Percentiles rank a stretch among this genome's conserved stretches.
Evolutionary conservation across 2,888 invertebrate genomes (phyloP).

Genomic region (Trichogramma evanescens): DNA sequence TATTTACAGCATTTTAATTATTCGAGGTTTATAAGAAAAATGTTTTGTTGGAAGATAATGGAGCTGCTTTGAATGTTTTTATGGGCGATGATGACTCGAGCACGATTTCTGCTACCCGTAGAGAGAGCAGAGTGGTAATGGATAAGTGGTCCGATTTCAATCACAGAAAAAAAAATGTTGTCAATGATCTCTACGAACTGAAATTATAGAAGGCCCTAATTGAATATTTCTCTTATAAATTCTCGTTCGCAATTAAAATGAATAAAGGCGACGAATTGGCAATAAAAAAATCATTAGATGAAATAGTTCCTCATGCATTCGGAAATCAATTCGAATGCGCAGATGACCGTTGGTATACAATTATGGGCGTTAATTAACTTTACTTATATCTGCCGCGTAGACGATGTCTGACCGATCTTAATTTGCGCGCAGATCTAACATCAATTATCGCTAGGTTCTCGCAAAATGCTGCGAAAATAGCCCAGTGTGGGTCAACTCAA

Average conservation of each 20-base stretch:
- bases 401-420: not conserved
- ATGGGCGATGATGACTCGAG: constrained; percentile 2
- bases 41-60: too few relatives aligned
- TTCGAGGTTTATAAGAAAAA: too few relatives aligned
- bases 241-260: constrained; percentile 3
- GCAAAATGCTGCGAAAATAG: too few relatives aligned
- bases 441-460: too few relatives aligned
- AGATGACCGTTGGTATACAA: not conserved
- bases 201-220: not conserved
- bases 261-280: constrained; percentile 1
- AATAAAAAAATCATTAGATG: constrained; percentile 11
- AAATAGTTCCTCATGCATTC: constrained; percentile 12
- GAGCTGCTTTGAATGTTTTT: not conserved
- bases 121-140: constrained; percentile 10
- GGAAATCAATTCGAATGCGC: constrained; percentile 9
- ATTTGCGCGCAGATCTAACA: not conserved
- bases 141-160: constrained; percentile 21
- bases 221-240: constrained; percentile 13
- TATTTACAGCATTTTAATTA: too few relatives aligned
- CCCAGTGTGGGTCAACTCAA: not conserved
- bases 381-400: not conserved
- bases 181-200: not conserved
- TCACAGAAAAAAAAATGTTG: not conserved
- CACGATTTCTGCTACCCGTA: not conserved
- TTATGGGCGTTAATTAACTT: not conserved